Base-by-base conservation (phyloP, 1,140 invertebrate genomes). In the Yoshiicerus persimilis region DNA sequence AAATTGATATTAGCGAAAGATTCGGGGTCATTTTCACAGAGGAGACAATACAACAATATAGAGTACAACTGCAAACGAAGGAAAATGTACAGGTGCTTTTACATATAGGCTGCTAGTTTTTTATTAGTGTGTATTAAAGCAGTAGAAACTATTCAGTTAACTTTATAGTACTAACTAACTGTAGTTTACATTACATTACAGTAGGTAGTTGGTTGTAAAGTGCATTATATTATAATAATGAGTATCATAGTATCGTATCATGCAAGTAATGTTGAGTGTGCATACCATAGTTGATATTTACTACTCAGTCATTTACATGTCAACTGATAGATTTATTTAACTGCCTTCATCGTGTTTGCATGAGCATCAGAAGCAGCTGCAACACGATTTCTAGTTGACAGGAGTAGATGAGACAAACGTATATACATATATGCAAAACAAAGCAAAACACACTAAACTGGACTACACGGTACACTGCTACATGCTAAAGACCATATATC, bases 1-100 rank as follows among this genome's bases (percentile, higher is more conserved):
- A 89, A 64, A 89, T 89, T 85, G 56, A 87, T 86, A 56, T 38
- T 64, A 89, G 86, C 86, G 85, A 75, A 87, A 86, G 80, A 87
- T 89, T 89, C 88, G 88, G 88, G 88, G 88, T 89, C 88, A 89
- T 86, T 86, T 87, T 88, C 39, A 80, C 75, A 75, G 34, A 66
- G 85, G 47, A 87, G 36, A 32, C 86, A 80, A 27, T 66, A 41
- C 13, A 66, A 34, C 3, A 38, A 23, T 5, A 86, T 8, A 32
- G 84, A 86, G 13, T 13, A 34, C n/a, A n/a, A n/a, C n/a, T n/a
- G n/a, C n/a, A n/a, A n/a, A n/a, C n/a, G n/a, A n/a, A n/a, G n/a
- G n/a, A n/a, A n/a, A n/a, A n/a, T n/a, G n/a, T n/a, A n/a, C 75
- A 80, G 75, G 75, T 80, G 75, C 75, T n/a, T n/a, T 80, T 34